A percentile compares a stretch with the other conserved stretches of the same genome.
These are phyloP conservation scores for Melolontha melolontha DNA, from an alignment of 2,888 invertebrate genomes.

Conservation along the genomic window DNA sequence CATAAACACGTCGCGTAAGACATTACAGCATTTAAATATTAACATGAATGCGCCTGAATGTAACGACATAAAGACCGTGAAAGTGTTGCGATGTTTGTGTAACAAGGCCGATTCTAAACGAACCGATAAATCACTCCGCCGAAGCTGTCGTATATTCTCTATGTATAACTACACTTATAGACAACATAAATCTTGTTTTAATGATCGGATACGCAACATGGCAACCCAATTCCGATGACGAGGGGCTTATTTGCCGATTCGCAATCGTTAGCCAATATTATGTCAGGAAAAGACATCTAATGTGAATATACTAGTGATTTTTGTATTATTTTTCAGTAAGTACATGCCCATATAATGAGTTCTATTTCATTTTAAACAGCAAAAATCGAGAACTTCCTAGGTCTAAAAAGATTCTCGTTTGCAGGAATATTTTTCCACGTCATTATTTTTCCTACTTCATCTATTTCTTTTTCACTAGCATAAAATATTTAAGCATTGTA, in stretches of 20 bases:
- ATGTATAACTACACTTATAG: conserved; percentile 8
- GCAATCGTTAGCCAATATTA: background rate
- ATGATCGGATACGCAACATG: conserved; percentile 5
- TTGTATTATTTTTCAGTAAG: no score
- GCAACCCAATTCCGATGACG: background rate
- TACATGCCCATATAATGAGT: no score
- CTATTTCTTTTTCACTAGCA: no score
- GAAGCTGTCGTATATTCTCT: conserved; percentile 11
- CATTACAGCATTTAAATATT: background rate
- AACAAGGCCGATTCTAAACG: conserved; percentile 28
- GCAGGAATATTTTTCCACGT: background rate
- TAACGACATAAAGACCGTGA: conserved; percentile 15
- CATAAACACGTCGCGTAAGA: conserved; percentile 3
- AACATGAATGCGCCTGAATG: conserved; percentile 5
- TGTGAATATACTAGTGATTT: no score
- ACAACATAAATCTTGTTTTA: conserved; percentile 21
- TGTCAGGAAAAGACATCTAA: background rate
- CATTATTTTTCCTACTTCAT: no score
- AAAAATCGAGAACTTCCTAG: conserved; percentile 4
- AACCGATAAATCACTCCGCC: conserved; percentile 19
- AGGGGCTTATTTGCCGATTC: conserved; percentile 1
- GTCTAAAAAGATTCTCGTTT: no score
- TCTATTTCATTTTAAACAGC: background rate
- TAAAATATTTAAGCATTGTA: no score
- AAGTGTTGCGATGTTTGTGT: conserved; percentile 29